Conservation (phyloP, 2,888 invertebrate species). For the Microctonus hyperodae region DNA sequence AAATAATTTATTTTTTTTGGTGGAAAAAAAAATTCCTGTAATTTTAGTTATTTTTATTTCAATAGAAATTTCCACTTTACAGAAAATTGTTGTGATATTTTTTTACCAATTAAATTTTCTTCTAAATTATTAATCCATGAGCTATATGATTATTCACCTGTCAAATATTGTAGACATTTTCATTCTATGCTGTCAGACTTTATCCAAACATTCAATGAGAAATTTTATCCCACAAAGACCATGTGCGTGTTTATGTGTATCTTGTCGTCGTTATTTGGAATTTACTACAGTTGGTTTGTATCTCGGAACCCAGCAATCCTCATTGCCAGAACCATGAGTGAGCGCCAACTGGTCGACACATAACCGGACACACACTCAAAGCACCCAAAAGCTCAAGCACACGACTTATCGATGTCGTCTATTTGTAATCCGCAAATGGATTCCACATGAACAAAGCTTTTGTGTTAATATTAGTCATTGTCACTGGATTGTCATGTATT, state of each 20-base stretch:
- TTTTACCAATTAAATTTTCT: no score
- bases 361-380: constrained; percentile 6
- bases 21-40: no score
- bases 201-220: neutral
- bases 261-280: constrained; percentile 11
- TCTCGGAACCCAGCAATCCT: neutral
- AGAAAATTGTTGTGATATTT: no score
- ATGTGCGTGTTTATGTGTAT: neutral
- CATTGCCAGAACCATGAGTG: neutral
- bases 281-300: neutral
- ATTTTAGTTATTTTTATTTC: no score
- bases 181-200: constrained; percentile 15
- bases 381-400: constrained; percentile 20
- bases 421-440: constrained; percentile 31
- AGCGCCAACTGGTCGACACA: neutral
- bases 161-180: constrained; percentile 14
- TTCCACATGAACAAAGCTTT: neutral
- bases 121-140: no score
- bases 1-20: no score
- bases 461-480: constrained; percentile 12
- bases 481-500: neutral
- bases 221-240: neutral
- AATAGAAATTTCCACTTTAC: no score
- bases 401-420: constrained; percentile 27
- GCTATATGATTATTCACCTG: constrained; percentile 9